These are phyloP conservation scores for Hydraecia micacea DNA, from an alignment of 2,888 invertebrate genomes.

Conservation along the genomic window DNA sequence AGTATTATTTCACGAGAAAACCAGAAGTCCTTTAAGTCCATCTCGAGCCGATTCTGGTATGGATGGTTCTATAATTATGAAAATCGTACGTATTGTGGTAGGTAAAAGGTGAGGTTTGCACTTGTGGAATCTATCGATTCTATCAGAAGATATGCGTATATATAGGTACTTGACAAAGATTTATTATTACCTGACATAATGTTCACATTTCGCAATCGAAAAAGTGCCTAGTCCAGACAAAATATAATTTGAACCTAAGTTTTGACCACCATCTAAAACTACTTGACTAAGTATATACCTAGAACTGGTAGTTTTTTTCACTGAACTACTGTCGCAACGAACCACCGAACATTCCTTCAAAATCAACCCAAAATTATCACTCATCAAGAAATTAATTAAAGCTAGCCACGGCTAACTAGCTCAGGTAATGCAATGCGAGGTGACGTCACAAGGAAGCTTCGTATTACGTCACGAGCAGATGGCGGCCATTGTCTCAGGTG, in stretches of 20 bases:
- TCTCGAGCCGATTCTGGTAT: no score
- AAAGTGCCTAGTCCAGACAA: not conserved
- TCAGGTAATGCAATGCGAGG: slow-evolving; percentile 58
- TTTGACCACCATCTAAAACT: not conserved
- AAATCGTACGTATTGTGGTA: not conserved
- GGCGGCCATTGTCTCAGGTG: slow-evolving; percentile 67
- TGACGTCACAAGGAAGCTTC: slow-evolving; percentile 62
- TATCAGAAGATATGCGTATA: not conserved
- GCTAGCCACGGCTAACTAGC: slow-evolving; percentile 48
- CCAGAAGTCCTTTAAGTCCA: not conserved
- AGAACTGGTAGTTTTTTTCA: not conserved
- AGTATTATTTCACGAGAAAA: not conserved
- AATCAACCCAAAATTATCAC: slow-evolving; percentile 19
- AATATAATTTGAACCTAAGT: not conserved
- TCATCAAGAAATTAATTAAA: slow-evolving; percentile 47
- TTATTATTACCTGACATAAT: not conserved
- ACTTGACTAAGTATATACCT: not conserved
- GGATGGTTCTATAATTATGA: not conserved
- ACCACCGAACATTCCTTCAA: slow-evolving; percentile 8
- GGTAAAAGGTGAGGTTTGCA: not conserved
- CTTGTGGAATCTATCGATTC: not conserved
- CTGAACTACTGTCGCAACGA: not conserved
- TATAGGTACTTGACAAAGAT: not conserved
- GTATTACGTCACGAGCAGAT: slow-evolving; percentile 69
- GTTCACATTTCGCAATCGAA: not conserved